Evolutionary conservation across 2,888 invertebrate species (phyloP).

Genomic region (Drosophila nr. fundita): DNA sequence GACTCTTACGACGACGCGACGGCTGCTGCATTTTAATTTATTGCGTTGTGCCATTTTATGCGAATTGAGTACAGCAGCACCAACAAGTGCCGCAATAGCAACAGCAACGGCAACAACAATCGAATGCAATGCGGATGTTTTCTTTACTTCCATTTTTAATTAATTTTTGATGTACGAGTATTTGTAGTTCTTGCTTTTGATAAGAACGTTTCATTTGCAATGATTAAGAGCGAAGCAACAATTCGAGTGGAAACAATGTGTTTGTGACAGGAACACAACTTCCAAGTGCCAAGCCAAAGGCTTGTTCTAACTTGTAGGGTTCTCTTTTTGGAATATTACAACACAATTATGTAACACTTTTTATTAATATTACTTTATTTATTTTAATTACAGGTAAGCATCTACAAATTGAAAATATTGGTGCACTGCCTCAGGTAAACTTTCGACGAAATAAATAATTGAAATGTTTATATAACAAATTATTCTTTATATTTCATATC

Average conservation of each 20-base stretch:
- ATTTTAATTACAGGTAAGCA: not conserved
- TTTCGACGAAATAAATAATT: not conserved
- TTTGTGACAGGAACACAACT: conserved; percentile 4
- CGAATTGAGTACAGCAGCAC: conserved; percentile 73
- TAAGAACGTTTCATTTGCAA: conserved; percentile 70
- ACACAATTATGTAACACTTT: not conserved
- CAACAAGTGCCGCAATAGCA: conserved; percentile 28
- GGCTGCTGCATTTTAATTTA: conserved; percentile 75
- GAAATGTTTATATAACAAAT: not conserved
- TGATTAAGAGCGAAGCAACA: conserved; percentile 32
- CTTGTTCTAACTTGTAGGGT: not conserved
- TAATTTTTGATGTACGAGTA: not conserved
- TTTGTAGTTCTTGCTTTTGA: conserved; percentile 54
- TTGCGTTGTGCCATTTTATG: conserved; percentile 77
- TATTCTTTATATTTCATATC: not conserved
- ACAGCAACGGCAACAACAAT: conserved; percentile 15
- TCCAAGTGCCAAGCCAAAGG: not conserved
- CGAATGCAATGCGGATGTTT: conserved; percentile 60
- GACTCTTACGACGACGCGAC: conserved; percentile 49
- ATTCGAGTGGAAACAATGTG: conserved; percentile 1
- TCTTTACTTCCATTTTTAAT: conserved; percentile 7
- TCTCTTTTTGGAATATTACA: not conserved
- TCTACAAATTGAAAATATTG: not conserved
- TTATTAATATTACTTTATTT: not conserved
- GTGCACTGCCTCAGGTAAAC: not conserved